These are phyloP conservation scores for Nylanderia fulva DNA, from an alignment of 1,140 invertebrate species.

Conservation along the genomic window DNA sequence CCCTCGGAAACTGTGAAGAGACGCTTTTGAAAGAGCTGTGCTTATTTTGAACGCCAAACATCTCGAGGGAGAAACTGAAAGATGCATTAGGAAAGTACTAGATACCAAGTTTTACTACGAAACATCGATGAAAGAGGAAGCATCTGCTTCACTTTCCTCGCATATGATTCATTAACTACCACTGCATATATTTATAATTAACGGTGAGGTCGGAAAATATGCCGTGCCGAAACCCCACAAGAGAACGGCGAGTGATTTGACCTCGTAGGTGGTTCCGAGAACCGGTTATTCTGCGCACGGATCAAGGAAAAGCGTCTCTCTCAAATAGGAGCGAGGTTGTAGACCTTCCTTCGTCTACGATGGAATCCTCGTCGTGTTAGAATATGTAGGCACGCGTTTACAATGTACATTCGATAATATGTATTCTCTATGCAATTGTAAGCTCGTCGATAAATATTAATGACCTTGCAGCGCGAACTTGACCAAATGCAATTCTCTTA, in stretches of 20 bases:
- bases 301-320: conserved; percentile 45
- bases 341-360: conserved; percentile 64
- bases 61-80: not conserved
- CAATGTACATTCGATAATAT: conserved; percentile 27
- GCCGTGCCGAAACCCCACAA: not conserved
- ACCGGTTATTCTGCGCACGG: conserved; percentile 35
- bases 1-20: not conserved
- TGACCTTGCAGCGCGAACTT: not conserved
- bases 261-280: conserved; percentile 32
- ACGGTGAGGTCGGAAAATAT: not conserved
- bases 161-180: not conserved
- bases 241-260: conserved; percentile 15
- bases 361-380: conserved; percentile 16
- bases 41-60: not conserved
- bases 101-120: conserved; percentile 1
- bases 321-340: conserved; percentile 62
- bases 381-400: not conserved
- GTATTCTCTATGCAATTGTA: not conserved
- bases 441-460: conserved; percentile 35
- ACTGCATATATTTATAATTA: not conserved
- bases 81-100: not conserved
- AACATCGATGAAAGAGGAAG: conserved; percentile 5
- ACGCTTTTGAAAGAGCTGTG: conserved; percentile 25
- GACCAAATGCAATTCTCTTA: not conserved
- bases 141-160: not conserved